A percentile compares a stretch with the other conserved stretches of the same genome.
phyloP scores from a whole-genome alignment of 2,888 invertebrate genomes.

The Lasioglossum lativentre region DNA sequence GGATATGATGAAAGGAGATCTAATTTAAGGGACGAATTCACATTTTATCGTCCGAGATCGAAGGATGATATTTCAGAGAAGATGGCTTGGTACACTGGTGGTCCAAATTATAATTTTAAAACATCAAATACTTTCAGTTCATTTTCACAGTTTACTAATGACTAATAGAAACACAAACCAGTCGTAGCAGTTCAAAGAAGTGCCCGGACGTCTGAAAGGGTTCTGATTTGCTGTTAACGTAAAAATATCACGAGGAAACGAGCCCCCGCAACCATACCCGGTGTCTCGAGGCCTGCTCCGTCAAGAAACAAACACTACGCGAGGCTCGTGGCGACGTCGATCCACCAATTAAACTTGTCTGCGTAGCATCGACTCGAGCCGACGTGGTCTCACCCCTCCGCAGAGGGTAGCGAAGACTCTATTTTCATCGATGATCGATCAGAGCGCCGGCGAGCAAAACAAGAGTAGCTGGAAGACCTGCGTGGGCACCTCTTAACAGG shows the following conservation, averaged over 20 bases:
- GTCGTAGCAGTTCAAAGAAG: neutral
- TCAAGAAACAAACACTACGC: neutral
- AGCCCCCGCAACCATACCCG: neutral
- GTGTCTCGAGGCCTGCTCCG: neutral
- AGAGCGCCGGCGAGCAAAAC: neutral
- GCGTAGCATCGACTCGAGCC: constrained; percentile 2
- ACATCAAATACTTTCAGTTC: neutral
- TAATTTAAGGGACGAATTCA: neutral
- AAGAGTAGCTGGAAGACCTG: neutral
- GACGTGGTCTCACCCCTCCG: constrained; percentile 1
- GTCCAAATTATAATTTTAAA: neutral
- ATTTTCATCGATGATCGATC: constrained; percentile 37
- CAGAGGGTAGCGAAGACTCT: neutral
- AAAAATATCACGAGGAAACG: neutral
- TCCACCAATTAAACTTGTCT: neutral
- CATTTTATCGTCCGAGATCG: neutral
- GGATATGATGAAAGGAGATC: neutral
- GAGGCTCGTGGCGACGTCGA: neutral
- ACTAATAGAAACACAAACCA: neutral
- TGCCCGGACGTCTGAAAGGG: no score
- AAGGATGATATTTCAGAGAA: neutral
- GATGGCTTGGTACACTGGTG: no score
- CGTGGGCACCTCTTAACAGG: neutral
- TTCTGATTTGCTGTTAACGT: neutral
- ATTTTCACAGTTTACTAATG: neutral